These are phyloP conservation scores for Alligator sinensis DNA, from an alignment of 2,113 vertebrate genomes.

Conservation along the genomic window DNA sequence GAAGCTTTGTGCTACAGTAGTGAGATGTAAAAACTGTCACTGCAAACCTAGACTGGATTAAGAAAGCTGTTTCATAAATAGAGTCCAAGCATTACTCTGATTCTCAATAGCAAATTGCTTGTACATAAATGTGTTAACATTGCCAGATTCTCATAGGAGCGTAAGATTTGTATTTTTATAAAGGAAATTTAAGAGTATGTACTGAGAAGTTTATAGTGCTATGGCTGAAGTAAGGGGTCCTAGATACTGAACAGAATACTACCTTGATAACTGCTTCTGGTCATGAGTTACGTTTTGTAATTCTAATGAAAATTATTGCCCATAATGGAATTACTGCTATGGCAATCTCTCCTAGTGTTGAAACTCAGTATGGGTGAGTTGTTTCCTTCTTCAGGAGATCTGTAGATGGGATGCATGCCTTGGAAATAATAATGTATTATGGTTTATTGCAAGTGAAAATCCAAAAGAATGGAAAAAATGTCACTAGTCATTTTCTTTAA, in stretches of 20 bases:
- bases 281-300: background rate
- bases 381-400: background rate
- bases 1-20: background rate
- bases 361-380: background rate
- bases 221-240: background rate
- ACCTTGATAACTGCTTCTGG: background rate
- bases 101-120: background rate
- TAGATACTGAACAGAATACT: background rate
- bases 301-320: background rate
- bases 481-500: background rate
- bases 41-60: background rate
- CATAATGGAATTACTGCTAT: background rate
- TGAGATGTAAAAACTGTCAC: background rate
- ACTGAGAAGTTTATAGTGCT: background rate
- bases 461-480: background rate
- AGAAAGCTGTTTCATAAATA: background rate
- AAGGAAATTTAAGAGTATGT: background rate
- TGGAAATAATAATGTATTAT: background rate
- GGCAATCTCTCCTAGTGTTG: background rate
- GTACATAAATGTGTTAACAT: background rate
- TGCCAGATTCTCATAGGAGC: background rate
- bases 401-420: background rate
- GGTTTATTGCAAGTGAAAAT: conserved; percentile 24
- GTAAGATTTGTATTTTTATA: background rate
- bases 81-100: background rate